These are phyloP conservation scores for Eleutherodactylus coqui DNA, from an alignment of 2,797 vertebrate genomes.

Conservation along the genomic window DNA sequence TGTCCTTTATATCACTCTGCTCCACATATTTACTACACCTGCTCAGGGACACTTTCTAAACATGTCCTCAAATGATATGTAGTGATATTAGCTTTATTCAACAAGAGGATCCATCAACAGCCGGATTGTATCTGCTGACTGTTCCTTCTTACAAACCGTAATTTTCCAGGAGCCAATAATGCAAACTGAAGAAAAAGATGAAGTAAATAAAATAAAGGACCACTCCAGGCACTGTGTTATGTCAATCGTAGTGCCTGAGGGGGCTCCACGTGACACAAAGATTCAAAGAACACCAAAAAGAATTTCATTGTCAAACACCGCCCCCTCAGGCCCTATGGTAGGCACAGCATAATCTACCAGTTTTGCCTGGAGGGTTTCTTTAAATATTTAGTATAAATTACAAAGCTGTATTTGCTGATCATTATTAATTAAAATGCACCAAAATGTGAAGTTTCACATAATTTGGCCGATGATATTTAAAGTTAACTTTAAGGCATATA, in stretches of 20 bases:
- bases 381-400: neutral
- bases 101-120: neutral
- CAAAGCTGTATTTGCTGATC: neutral
- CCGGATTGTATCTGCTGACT: neutral
- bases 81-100: neutral
- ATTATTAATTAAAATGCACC: neutral
- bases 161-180: neutral
- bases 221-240: neutral
- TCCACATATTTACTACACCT: neutral
- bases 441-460: neutral
- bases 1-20: neutral
- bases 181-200: neutral
- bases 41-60: neutral
- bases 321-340: neutral
- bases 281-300: neutral
- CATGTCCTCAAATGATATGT: neutral
- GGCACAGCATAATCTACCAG: neutral
- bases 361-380: neutral
- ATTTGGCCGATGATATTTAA: neutral
- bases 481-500: too few species aligned
- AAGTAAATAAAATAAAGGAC: slow-evolving; percentile 2
- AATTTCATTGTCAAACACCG: neutral
- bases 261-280: neutral
- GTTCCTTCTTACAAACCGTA: neutral
- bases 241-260: neutral